These are phyloP conservation scores for Chymomyza costata DNA, from an alignment of 1,140 invertebrate genomes.

Conservation along the genomic window DNA sequence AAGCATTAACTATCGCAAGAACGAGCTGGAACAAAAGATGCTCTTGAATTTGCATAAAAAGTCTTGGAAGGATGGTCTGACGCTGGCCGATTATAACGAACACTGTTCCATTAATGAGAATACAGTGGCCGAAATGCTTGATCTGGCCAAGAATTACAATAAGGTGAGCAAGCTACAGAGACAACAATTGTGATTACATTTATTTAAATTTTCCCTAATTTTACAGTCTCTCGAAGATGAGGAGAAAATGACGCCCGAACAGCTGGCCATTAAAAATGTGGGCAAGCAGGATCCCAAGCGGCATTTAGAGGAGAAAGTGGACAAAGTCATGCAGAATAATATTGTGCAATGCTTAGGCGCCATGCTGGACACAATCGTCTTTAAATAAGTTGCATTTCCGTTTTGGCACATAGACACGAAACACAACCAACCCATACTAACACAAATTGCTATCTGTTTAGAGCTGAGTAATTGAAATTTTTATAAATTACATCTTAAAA, in stretches of 20 bases:
- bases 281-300: conserved; percentile 99
- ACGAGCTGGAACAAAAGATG: conserved; percentile 99
- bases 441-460: conserved; percentile 45
- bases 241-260: conserved; percentile 99
- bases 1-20: conserved; percentile 99
- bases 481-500: conserved; percentile 1
- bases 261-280: conserved; percentile 99
- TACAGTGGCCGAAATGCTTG: conserved; percentile 97
- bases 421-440: conserved; percentile 9
- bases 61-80: conserved; percentile 99
- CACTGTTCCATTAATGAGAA: conserved; percentile 94
- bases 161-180: conserved; percentile 80
- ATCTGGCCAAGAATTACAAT: conserved; percentile 98
- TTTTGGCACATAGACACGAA: background rate
- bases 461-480: conserved; percentile 22
- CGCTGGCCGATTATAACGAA: conserved; percentile 94
- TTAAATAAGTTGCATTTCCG: conserved; percentile 77
- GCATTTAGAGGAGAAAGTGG: conserved; percentile 99
- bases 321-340: conserved; percentile 97
- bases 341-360: conserved; percentile 99
- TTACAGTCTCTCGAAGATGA: conserved; percentile 95
- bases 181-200: conserved; percentile 7
- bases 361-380: conserved; percentile 98
- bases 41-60: conserved; percentile 99
- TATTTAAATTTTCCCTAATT: conserved; percentile 4